These are phyloP conservation scores for Clarias macrocephalus DNA, from an alignment of 2,113 vertebrate species.

Conservation along the genomic window DNA sequence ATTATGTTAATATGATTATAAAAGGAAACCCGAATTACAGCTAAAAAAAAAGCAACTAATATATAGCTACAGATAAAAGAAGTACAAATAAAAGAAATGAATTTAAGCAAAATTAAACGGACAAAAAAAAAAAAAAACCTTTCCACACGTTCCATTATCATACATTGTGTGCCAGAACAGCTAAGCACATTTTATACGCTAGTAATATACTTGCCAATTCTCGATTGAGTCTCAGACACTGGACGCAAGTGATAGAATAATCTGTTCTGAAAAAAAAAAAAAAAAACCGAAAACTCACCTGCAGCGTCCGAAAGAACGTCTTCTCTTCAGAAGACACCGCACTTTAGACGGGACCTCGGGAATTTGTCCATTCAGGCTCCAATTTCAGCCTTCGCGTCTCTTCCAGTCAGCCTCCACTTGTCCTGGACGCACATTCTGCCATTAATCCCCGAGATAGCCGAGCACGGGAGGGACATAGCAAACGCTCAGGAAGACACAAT, in stretches of 20 bases:
- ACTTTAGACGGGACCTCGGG: slow-evolving; percentile 63
- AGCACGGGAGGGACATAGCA: slow-evolving; percentile 68
- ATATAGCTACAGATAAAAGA: neutral
- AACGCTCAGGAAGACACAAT: slow-evolving; percentile 42
- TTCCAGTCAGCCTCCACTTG: slow-evolving; percentile 69
- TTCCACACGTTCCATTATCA: slow-evolving; percentile 15
- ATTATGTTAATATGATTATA: neutral
- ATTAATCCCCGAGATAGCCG: slow-evolving; percentile 66
- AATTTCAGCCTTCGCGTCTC: slow-evolving; percentile 72
- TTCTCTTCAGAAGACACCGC: slow-evolving; percentile 66
- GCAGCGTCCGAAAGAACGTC: slow-evolving; percentile 61
- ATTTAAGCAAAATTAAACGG: neutral
- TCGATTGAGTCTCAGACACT: neutral
- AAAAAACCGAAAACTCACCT: slow-evolving; percentile 63
- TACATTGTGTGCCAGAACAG: slow-evolving; percentile 19
- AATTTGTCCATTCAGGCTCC: slow-evolving; percentile 63
- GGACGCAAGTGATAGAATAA: neutral
- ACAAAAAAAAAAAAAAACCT: neutral
- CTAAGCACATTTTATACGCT: slow-evolving; percentile 11
- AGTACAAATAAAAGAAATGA: neutral
- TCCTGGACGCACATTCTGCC: slow-evolving; percentile 65
- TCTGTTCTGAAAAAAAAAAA: neutral
- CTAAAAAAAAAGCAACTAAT: neutral
- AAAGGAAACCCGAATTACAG: neutral
- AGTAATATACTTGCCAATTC: neutral